Base-by-base conservation (phyloP, 2,888 invertebrate species). In the Pristionchus fissidentatus region DNA sequence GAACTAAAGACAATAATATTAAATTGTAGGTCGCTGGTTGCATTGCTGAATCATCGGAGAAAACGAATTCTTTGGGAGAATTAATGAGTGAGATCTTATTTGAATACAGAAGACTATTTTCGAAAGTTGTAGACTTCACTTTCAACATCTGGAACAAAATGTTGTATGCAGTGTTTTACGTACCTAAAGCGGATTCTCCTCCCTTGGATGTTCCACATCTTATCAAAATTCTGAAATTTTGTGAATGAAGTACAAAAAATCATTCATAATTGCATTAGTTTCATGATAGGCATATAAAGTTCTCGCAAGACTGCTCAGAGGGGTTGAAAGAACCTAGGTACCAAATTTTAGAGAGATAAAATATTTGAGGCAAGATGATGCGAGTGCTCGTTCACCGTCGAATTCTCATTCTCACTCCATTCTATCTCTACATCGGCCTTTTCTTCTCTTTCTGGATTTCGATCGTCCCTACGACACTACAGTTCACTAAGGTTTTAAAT, bases 391-490 rank as follows among this genome's bases (percentile, higher is more conserved):
- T 62, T 46, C 43, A 81, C 29, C 46, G 80, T n/a, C 80, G 80
- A 35, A 46, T 62, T 2, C 62, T 81, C 35, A 60, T 81, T n/a
- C 60, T 81, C 32, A 29, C 29, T 19, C 80, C 80, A 22, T 81
- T 62, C 46, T 81, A 81, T 22, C 80, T 81, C 80, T 81, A 81
- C 62, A 81, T 81, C 35, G 80, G 80, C n/a, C 29, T 81, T 15
- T 81, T 52, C 62, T 81, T 52, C 62, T 62, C 80, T 8, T 81
- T 81, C 80, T 62, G 62, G 62, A 62, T 52, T 46, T 62, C 60
- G 1, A 62, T 81, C 46, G 38, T 81, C 1, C 80, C 80, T 8
- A 81, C 80, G 0, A 81, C 80, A 1, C 43, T 81, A 0, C 62
- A 62, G 62, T 81, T 81, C 32, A 81, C 80, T 0, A 81, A 62